Base-by-base conservation (phyloP, 2,888 invertebrate species). In the Leucoma salicis region DNA sequence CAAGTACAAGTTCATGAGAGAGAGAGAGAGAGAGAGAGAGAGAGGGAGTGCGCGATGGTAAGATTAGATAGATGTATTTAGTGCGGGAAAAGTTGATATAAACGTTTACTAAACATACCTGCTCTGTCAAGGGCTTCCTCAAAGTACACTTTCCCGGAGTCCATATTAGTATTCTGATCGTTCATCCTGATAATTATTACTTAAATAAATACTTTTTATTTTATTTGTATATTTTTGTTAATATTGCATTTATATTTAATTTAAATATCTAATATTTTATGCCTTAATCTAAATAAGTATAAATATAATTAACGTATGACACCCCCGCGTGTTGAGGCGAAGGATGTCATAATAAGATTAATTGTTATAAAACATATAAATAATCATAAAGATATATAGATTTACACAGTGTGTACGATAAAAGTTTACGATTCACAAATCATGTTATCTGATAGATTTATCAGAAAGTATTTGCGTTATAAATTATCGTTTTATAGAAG, bases 111-210 rank as follows among this genome's bases (percentile, higher is more conserved):
- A 25, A 14, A 53, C 57, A 35, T 49, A 78, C 77, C 78, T 39
- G 75, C 64, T 61, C 59, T 63, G 13, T 75, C 51, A 3, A 78
- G 49, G 0, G 78, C 78, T 0, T 45, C 67, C 41, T 78, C 78
- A 16, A 78, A 67, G 0, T 63, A 44, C 38, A 78, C 48, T 31
- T 57, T 67, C 7, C 51, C 58, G 1, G 46, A 37, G 0, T 41
- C 21, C 16, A 39, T 41, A 13, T 38, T 46, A 25, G 3, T 28
- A 16, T 16, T 16, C 6, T 16, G 16, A 4, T 3, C 3, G 6
- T 16, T 16, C 16, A 16, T 16, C n/a, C n/a, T n/a, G n/a, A n/a
- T n/a, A n/a, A n/a, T n/a, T n/a, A 16, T 16, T 16, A 4, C 16
- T 16, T 16, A 6, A 16, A 16, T 6, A 6, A 16, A n/a, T n/a